Conservation (phyloP, 2,888 invertebrate genomes). For the Blera fallax region DNA sequence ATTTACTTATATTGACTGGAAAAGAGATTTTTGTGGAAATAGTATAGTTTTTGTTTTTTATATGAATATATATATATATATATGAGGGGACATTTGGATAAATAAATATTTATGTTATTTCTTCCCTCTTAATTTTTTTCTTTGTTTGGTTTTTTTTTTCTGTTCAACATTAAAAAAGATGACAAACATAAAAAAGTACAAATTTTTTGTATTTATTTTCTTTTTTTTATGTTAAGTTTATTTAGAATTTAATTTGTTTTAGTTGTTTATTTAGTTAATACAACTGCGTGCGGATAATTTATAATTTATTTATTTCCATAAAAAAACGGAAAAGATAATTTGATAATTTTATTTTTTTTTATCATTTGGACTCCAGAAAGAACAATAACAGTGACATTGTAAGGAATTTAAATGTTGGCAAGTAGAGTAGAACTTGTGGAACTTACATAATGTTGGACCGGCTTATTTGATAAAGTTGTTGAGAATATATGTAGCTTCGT, state of each 20-base stretch:
- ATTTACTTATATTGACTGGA: constrained; percentile 1
- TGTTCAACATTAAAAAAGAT: not conserved
- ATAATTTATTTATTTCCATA: not conserved
- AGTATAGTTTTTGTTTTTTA: not conserved
- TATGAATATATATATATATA: constrained; percentile 1
- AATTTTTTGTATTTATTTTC: not conserved
- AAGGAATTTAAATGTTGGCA: not conserved
- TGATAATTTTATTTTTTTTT: not conserved
- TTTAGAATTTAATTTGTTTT: not conserved
- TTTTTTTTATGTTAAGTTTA: not conserved
- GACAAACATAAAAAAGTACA: constrained; percentile 25
- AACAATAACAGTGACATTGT: not conserved
- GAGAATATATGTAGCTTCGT: too few species aligned
- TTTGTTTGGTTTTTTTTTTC: not conserved
- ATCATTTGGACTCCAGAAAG: not conserved
- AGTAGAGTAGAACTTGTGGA: not conserved
- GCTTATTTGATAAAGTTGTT: too few species aligned
- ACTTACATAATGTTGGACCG: too few species aligned
- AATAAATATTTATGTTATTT: constrained; percentile 26
- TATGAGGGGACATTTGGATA: constrained; percentile 2
- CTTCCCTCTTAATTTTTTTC: not conserved
- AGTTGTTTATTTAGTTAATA: not conserved
- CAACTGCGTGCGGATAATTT: not conserved
- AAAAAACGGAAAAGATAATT: not conserved
- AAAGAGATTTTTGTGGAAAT: constrained; percentile 12